A percentile compares a stretch with the other conserved stretches of the same genome.
phyloP scores from a whole-genome alignment of 2,888 invertebrate genomes.

The Melanostoma scalare region DNA sequence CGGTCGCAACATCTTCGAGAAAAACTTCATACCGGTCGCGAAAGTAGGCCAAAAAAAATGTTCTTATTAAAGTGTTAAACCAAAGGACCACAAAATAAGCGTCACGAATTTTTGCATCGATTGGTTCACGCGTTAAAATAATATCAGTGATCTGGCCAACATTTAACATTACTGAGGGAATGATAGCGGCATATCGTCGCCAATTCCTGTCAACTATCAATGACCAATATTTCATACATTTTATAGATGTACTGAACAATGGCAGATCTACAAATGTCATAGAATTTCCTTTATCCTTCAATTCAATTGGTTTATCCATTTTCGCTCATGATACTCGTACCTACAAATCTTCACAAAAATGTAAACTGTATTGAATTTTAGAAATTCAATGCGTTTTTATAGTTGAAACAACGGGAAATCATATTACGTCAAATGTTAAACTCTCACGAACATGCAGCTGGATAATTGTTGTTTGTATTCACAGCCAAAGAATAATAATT shows the following conservation, averaged over 20 bases:
- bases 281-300: no score
- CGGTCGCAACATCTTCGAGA: neutral
- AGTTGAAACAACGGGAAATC: no score
- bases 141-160: constrained; percentile 7
- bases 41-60: neutral
- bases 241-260: constrained; percentile 75
- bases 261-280: constrained; percentile 75
- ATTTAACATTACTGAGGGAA: constrained; percentile 4
- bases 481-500: no score
- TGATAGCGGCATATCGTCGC: constrained; percentile 76
- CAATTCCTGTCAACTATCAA: constrained; percentile 78
- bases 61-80: constrained; percentile 17
- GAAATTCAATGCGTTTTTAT: no score
- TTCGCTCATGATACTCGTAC: no score
- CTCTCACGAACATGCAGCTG: no score
- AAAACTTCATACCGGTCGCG: constrained; percentile 2
- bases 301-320: no score
- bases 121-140: neutral
- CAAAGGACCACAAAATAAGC: constrained; percentile 22
- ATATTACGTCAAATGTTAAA: no score
- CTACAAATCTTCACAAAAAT: no score
- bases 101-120: constrained; percentile 7
- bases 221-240: constrained; percentile 78
- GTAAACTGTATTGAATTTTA: no score
- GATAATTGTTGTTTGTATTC: no score